Evolutionary conservation across 2,797 vertebrate species (phyloP).

Genomic region (Lagocephalus sceleratus): DNA sequence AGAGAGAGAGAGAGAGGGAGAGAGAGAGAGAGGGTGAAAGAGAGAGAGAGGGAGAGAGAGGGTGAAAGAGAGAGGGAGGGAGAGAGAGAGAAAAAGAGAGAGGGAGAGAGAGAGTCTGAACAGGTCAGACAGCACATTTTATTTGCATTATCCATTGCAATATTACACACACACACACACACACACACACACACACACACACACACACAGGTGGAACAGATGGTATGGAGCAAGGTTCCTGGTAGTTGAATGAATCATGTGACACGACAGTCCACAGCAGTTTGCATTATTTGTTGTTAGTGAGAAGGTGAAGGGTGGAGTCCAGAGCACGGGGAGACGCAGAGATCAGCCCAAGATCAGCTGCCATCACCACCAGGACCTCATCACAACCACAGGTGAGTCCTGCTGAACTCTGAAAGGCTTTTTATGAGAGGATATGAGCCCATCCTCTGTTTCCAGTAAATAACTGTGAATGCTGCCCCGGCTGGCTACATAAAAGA

Average conservation of each 20-base stretch:
- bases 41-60: background rate
- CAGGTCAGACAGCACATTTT: slow-evolving; percentile 2
- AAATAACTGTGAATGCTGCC: too few species aligned
- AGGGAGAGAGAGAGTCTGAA: background rate
- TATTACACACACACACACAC: slow-evolving; percentile 5
- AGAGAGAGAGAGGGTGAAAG: too few species aligned
- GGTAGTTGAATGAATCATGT: background rate
- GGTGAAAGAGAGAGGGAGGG: too few species aligned
- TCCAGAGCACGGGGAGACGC: background rate
- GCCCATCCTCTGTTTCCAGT: too few species aligned
- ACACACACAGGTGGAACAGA: background rate
- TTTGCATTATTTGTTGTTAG: background rate
- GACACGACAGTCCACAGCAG: background rate
- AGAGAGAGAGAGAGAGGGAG: too few species aligned
- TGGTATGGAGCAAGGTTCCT: background rate
- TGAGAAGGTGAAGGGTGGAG: slow-evolving; percentile 11
- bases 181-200: background rate
- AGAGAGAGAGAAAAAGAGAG: too few species aligned
- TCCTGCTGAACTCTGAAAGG: background rate
- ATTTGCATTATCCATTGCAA: slow-evolving; percentile 46
- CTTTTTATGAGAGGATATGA: background rate
- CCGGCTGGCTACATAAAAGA: too few species aligned
- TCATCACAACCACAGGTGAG: slow-evolving; percentile 14
- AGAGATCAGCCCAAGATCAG: background rate
- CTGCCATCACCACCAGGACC: slow-evolving; percentile 3